Evolutionary conservation across 2,113 vertebrate genomes (phyloP).

Genomic region (Natator depressus): DNA sequence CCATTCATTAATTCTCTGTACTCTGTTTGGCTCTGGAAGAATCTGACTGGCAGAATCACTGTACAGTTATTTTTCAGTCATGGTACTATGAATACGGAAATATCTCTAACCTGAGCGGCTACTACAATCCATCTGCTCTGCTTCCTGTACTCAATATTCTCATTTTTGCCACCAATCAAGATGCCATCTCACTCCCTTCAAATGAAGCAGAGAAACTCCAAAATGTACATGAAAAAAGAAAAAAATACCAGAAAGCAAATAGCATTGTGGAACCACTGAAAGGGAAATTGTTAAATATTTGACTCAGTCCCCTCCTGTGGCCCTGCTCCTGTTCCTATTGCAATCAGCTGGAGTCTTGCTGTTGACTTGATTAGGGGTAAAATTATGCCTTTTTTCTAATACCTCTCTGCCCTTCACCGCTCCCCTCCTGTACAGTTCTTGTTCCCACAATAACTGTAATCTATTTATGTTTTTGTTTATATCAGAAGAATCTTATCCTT

Average conservation of each 20-base stretch:
- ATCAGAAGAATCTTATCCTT: neutral
- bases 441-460: neutral
- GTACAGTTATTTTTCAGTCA: neutral
- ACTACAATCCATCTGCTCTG: neutral
- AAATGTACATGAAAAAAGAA: neutral
- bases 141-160: neutral
- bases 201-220: neutral
- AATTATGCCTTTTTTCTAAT: accelerated
- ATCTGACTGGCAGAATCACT: neutral
- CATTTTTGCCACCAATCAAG: neutral
- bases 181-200: neutral
- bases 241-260: neutral
- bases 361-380: neutral
- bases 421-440: neutral
- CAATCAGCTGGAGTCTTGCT: neutral
- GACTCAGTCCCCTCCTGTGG: neutral
- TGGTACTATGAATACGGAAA: neutral
- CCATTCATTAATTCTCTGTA: neutral
- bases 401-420: neutral
- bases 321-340: neutral
- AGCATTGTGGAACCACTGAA: neutral
- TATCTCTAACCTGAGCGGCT: neutral
- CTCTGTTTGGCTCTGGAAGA: neutral
- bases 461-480: neutral
- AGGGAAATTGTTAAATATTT: neutral